These are phyloP conservation scores for Varanus salvator DNA, from an alignment of 2,113 vertebrate genomes.

Conservation along the genomic window DNA sequence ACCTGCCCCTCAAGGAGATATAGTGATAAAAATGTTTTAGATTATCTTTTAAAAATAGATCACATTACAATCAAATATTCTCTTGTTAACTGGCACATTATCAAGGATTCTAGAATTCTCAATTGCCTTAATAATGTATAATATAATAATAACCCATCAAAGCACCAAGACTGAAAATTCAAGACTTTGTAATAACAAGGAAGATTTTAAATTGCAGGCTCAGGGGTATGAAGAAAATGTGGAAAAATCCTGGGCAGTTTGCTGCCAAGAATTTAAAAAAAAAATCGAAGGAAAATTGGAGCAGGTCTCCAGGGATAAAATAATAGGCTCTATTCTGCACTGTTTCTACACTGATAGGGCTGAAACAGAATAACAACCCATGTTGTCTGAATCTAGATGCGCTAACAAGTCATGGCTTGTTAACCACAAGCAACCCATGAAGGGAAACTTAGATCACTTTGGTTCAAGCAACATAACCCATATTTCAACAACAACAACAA, in stretches of 20 bases:
- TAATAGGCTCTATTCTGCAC: neutral
- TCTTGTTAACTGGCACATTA: neutral
- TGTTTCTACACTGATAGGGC: no score
- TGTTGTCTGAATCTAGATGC: no score
- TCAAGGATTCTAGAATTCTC: neutral
- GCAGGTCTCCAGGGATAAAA: no score
- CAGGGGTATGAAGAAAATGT: neutral
- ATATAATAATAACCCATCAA: neutral
- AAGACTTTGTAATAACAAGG: neutral
- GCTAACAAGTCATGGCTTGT: neutral
- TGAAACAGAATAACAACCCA: no score
- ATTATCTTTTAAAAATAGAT: neutral
- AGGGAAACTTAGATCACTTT: no score
- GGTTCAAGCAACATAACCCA: no score
- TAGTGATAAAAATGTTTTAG: neutral
- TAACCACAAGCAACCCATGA: no score
- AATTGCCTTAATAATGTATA: neutral
- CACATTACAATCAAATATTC: neutral
- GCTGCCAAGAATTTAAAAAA: neutral
- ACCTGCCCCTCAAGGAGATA: neutral
- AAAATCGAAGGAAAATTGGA: neutral
- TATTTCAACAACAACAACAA: no score
- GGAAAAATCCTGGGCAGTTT: neutral
- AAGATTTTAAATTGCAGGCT: neutral
- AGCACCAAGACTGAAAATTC: neutral